Evolutionary conservation across 2,888 invertebrate species (phyloP).

Genomic region (Mayetiola destructor): DNA sequence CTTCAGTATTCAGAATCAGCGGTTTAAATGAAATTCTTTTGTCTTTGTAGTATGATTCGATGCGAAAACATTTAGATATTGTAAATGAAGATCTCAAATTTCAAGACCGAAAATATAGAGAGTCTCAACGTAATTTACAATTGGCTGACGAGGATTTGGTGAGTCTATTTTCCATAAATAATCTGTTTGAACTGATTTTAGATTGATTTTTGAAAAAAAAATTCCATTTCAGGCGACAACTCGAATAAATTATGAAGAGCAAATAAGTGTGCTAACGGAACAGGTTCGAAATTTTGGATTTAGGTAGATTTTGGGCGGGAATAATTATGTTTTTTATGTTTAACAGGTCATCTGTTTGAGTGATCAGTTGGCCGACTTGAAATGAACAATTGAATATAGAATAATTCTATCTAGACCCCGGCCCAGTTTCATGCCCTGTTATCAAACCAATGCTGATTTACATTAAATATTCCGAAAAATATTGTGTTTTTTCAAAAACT

Average conservation of each 20-base stretch:
- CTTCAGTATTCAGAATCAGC: not conserved
- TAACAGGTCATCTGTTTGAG: conserved; percentile 50
- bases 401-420: too few relatives aligned
- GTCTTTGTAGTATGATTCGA: conserved; percentile 25
- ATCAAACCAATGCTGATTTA: too few relatives aligned
- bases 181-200: not conserved
- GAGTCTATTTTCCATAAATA: conserved; percentile 7
- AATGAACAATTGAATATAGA: too few relatives aligned
- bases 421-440: too few relatives aligned
- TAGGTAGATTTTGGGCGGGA: too few relatives aligned
- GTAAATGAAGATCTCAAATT: conserved; percentile 36
- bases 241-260: conserved; percentile 50
- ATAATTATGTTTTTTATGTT: too few relatives aligned
- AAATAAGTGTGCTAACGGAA: conserved; percentile 46
- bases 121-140: conserved; percentile 34
- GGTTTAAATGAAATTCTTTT: not conserved
- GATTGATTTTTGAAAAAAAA: not conserved
- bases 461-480: too few relatives aligned
- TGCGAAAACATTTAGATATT: conserved; percentile 38
- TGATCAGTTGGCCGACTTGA: conserved; percentile 59
- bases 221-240: conserved; percentile 35
- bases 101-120: conserved; percentile 40
- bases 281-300: too few relatives aligned
- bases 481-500: too few relatives aligned
- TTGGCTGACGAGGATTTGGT: conserved; percentile 52